Conservation (phyloP, 2,888 invertebrate genomes). For the Panorpa germanica region DNA sequence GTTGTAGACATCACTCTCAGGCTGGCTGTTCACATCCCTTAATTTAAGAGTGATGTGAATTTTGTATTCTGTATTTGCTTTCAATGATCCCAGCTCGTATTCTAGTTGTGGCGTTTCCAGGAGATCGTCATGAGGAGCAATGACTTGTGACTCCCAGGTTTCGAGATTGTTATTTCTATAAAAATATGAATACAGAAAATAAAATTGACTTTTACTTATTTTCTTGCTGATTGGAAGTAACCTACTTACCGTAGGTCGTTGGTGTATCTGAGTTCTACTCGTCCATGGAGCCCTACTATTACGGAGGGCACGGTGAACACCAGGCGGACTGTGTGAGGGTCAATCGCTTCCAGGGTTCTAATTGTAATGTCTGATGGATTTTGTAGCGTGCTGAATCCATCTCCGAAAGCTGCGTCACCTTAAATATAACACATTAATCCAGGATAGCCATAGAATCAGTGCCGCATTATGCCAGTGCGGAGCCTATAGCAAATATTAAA, state of each 20-base stretch:
- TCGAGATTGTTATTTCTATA: conserved; percentile 43
- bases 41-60: conserved; percentile 65
- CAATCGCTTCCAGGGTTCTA: conserved; percentile 50
- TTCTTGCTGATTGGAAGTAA: neutral
- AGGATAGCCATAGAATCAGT: no score
- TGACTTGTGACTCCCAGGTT: conserved; percentile 68
- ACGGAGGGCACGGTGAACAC: conserved; percentile 67
- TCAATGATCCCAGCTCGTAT: conserved; percentile 58
- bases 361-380: conserved; percentile 26
- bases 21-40: conserved; percentile 56
- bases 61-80: conserved; percentile 63
- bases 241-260: conserved; percentile 20
- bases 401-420: conserved; percentile 32
- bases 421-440: conserved; percentile 16
- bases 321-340: conserved; percentile 60
- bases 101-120: conserved; percentile 73
- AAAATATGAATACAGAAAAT: conserved; percentile 11
- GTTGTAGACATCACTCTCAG: conserved; percentile 55
- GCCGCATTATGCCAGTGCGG: no score
- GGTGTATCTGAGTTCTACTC: conserved; percentile 74
- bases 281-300: conserved; percentile 69
- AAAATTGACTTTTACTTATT: neutral
- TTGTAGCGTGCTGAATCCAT: no score
- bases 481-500: no score
- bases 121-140: conserved; percentile 70